Conservation (phyloP, 2,797 vertebrate species). For the Thamnophis elegans region DNA sequence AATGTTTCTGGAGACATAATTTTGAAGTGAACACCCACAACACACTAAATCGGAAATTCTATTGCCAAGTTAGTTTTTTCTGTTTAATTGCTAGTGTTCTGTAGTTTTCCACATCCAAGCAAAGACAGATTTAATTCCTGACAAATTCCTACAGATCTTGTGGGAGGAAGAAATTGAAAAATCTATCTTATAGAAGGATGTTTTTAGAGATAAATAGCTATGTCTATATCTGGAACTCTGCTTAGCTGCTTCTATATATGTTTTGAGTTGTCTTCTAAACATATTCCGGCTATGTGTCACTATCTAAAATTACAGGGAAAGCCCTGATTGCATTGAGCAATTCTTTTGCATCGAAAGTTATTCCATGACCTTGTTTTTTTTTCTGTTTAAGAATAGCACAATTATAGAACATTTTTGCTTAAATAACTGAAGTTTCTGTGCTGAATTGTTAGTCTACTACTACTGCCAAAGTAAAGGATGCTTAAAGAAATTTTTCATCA, state of each 20-base stretch:
- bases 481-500: neutral
- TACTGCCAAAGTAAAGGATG: neutral
- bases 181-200: constrained; percentile 22
- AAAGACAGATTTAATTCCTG: constrained; percentile 16
- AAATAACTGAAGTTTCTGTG: constrained; percentile 18
- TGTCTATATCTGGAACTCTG: constrained; percentile 9
- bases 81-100: constrained; percentile 22
- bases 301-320: constrained; percentile 10
- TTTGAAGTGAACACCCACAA: constrained; percentile 9
- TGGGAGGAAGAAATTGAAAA: constrained; percentile 31
- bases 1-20: neutral
- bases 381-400: neutral
- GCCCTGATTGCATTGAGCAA: neutral
- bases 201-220: constrained; percentile 35
- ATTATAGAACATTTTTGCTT: constrained; percentile 14
- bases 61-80: neutral
- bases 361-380: constrained; percentile 18
- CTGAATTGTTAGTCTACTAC: neutral
- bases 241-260: constrained; percentile 18
- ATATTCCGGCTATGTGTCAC: neutral
- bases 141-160: constrained; percentile 22
- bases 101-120: constrained; percentile 1
- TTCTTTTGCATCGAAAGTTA: neutral
- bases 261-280: neutral
- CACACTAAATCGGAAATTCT: neutral